Evolutionary conservation across 1,140 invertebrate genomes (phyloP).

Genomic region (Dendroctonus valens): DNA sequence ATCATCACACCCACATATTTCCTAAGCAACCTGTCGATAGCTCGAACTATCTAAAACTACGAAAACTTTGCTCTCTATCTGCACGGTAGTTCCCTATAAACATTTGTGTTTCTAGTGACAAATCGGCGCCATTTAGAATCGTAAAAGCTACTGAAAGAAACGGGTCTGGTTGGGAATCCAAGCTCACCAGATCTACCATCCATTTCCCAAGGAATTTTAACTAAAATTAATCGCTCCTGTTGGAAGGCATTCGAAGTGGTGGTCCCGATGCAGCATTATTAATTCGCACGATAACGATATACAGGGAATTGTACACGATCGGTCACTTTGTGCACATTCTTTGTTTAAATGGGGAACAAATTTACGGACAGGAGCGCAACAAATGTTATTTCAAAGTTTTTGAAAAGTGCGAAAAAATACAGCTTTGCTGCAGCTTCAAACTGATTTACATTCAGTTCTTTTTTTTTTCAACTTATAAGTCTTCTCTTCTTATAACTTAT

Average conservation of each 20-base stretch:
- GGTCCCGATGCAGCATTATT: constrained; percentile 19
- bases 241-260: constrained; percentile 14
- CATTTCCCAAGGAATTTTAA: constrained; percentile 25
- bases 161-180: constrained; percentile 22
- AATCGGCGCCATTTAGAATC: constrained; percentile 11
- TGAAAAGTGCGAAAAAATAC: no score
- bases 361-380: constrained; percentile 6
- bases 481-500: no score
- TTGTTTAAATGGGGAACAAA: constrained; percentile 14
- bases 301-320: constrained; percentile 18
- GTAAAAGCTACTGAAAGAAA: constrained; percentile 22
- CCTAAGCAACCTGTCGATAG: no score
- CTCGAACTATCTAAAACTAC: no score
- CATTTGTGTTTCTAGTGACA: not conserved
- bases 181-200: constrained; percentile 18
- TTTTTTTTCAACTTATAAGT: no score
- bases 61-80: no score
- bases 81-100: no score
- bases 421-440: no score
- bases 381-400: not conserved
- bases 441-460: no score
- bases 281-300: constrained; percentile 19
- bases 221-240: constrained; percentile 19
- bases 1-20: no score
- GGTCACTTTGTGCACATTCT: constrained; percentile 20